Conservation (phyloP, 2,113 vertebrate species). For the Geococcyx californianus region DNA sequence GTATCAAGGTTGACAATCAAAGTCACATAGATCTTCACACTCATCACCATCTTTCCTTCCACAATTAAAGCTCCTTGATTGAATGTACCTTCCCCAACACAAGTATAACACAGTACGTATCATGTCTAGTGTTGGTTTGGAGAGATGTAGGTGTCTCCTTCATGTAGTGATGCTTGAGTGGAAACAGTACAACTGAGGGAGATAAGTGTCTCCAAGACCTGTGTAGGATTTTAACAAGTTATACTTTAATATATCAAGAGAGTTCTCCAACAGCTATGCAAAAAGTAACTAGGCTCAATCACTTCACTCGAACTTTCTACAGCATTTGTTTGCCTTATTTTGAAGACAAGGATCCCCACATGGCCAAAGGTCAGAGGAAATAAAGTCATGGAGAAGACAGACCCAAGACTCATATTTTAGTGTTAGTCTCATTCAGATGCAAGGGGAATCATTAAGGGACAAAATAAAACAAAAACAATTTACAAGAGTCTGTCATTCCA, state of each 20-base stretch:
- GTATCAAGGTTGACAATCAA: not conserved
- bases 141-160: not conserved
- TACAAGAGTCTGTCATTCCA: not conserved
- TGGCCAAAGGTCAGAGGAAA: not conserved
- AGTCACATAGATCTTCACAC: not conserved
- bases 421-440: not conserved
- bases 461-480: conserved; percentile 7
- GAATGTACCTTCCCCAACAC: not conserved
- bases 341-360: not conserved
- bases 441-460: not conserved
- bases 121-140: not conserved
- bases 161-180: not conserved
- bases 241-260: not conserved
- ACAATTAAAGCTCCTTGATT: not conserved
- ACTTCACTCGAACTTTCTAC: not conserved
- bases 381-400: not conserved
- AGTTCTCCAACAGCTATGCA: not conserved
- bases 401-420: not conserved
- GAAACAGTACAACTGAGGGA: not conserved
- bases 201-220: not conserved
- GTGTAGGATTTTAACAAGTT: not conserved
- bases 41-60: not conserved
- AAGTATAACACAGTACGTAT: not conserved
- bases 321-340: not conserved
- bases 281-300: not conserved